These are phyloP conservation scores for Syrphus vitripennis DNA, from an alignment of 2,888 invertebrate genomes.

Conservation along the genomic window DNA sequence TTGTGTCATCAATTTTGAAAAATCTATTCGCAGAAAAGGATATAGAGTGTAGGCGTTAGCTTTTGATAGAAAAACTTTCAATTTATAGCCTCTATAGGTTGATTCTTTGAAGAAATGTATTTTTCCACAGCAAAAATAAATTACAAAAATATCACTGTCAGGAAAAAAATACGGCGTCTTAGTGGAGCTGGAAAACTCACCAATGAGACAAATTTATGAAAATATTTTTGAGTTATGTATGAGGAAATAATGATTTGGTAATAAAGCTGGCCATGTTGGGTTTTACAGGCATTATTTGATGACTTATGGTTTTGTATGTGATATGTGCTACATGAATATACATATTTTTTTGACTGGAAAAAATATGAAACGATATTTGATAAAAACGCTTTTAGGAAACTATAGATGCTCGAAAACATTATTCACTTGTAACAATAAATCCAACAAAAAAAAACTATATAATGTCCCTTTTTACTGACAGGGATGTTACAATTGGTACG, in stretches of 20 bases:
- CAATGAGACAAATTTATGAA: not conserved
- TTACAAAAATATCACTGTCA: not conserved
- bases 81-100: not conserved
- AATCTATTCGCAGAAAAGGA: not conserved
- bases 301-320: no score
- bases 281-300: no score
- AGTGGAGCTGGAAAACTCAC: not conserved
- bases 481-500: no score
- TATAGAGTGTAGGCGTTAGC: not conserved
- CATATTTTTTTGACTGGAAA: no score
- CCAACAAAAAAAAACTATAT: no score
- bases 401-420: no score
- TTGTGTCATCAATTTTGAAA: slow-evolving; percentile 50
- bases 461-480: no score
- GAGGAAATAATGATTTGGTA: not conserved
- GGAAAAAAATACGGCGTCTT: not conserved
- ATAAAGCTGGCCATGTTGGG: no score
- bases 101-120: not conserved
- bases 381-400: no score
- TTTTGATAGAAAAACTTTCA: slow-evolving; percentile 3
- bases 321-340: no score
- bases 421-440: no score
- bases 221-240: not conserved
- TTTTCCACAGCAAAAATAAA: not conserved
- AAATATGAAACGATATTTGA: no score